Evolutionary conservation across 2,113 vertebrate species (phyloP).

Genomic region (Theristicus caerulescens): DNA sequence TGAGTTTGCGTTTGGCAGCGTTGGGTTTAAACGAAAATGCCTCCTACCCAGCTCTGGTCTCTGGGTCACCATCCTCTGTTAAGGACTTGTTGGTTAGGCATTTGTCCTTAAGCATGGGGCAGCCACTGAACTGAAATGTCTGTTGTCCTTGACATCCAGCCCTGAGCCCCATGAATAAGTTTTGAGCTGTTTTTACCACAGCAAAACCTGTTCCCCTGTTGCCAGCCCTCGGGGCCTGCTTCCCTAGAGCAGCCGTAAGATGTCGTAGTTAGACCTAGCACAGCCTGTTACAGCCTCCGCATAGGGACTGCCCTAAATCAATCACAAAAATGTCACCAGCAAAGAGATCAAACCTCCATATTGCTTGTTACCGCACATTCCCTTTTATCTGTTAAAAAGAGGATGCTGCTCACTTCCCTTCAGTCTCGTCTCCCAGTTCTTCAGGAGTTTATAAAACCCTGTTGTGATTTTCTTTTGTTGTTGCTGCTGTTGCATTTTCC

Average conservation of each 20-base stretch:
- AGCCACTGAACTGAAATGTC: not conserved
- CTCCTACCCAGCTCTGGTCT: not conserved
- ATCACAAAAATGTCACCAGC: not conserved
- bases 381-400: constrained; percentile 22
- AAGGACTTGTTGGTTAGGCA: not conserved
- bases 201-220: not conserved
- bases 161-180: not conserved
- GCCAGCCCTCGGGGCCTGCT: not conserved
- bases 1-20: accelerated
- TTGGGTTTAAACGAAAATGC: not conserved
- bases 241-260: not conserved
- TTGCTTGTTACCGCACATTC: not conserved
- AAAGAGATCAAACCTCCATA: constrained; percentile 27
- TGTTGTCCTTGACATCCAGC: not conserved
- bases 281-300: not conserved
- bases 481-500: not conserved
- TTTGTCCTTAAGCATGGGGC: not conserved
- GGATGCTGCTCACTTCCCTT: not conserved
- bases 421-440: not conserved
- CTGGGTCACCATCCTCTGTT: not conserved
- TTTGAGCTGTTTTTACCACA: not conserved
- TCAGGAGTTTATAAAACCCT: constrained; percentile 9
- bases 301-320: constrained; percentile 35
- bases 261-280: not conserved
- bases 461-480: constrained; percentile 38